These are phyloP conservation scores for Eristalinus aeneus DNA, from an alignment of 2,888 invertebrate genomes.

Conservation along the genomic window DNA sequence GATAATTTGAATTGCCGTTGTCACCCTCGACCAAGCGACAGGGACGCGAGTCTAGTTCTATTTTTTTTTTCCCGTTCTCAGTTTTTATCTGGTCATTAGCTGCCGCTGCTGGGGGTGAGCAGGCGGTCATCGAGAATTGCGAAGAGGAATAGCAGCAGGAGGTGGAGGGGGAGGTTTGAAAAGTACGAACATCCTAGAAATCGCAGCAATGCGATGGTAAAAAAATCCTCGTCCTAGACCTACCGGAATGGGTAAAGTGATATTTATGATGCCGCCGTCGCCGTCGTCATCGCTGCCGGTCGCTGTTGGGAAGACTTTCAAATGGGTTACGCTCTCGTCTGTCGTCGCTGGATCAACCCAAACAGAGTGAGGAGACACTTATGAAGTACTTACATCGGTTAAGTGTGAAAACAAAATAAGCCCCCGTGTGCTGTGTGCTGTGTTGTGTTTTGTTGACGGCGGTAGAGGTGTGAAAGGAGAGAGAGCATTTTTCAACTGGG, in stretches of 20 bases:
- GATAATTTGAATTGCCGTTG: background rate
- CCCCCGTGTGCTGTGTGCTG: background rate
- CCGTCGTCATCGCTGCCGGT: background rate
- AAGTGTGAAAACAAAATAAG: constrained; percentile 17
- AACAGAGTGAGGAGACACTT: background rate
- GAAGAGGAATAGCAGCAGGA: no score
- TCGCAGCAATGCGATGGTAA: background rate
- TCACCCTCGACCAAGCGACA: background rate
- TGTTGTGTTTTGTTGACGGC: background rate
- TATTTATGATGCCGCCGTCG: background rate
- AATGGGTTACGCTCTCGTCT: background rate
- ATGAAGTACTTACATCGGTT: background rate
- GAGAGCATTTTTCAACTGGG: background rate
- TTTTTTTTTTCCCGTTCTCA: background rate
- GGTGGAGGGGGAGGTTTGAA: background rate
- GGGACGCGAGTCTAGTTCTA: background rate
- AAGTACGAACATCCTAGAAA: background rate
- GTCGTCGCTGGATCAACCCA: background rate
- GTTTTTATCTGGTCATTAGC: background rate
- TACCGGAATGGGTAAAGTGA: constrained; percentile 5
- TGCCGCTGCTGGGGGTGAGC: background rate
- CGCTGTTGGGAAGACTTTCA: background rate
- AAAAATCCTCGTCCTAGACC: background rate
- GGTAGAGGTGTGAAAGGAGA: background rate
- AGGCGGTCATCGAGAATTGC: background rate